Evolutionary conservation across 2,797 vertebrate genomes (phyloP).

Genomic region (Tangara arthus): DNA sequence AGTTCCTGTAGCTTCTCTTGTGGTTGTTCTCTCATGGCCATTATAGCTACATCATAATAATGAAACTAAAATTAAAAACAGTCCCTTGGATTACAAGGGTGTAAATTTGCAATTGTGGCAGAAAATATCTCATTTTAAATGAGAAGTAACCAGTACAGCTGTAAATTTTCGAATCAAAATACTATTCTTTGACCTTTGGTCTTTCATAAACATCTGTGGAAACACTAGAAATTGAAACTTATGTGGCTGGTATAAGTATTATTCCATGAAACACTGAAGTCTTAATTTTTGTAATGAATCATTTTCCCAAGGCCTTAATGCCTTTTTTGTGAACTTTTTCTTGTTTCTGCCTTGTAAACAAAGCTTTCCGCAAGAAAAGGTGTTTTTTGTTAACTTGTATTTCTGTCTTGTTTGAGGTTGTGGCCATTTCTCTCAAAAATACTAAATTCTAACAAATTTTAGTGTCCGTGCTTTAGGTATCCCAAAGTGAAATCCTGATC

Average conservation of each 20-base stretch:
- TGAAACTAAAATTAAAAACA: not conserved
- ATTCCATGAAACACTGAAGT: not conserved
- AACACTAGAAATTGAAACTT: not conserved
- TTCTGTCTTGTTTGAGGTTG: not conserved
- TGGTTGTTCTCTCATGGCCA: fast-evolving
- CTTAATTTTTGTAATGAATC: not conserved
- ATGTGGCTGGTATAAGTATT: not conserved
- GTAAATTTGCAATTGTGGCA: not conserved
- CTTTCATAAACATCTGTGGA: not conserved
- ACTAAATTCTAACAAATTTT: not conserved
- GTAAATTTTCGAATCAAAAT: not conserved
- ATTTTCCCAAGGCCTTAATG: not conserved
- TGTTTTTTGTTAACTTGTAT: not conserved
- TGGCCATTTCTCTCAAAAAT: not conserved
- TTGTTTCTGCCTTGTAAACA: not conserved
- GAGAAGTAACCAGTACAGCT: not conserved
- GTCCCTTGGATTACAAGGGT: not conserved
- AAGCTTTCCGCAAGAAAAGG: not conserved
- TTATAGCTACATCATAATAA: not conserved
- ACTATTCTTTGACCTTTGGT: not conserved
- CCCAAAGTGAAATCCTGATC: not conserved
- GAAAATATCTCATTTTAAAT: not conserved
- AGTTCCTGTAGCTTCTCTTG: not conserved
- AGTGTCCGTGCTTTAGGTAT: not conserved
- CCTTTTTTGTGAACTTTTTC: not conserved